A percentile compares a stretch with the other conserved stretches of the same genome.
These are phyloP conservation scores for Cheilosia vulpina DNA, from an alignment of 2,888 invertebrate genomes.

Conservation along the genomic window DNA sequence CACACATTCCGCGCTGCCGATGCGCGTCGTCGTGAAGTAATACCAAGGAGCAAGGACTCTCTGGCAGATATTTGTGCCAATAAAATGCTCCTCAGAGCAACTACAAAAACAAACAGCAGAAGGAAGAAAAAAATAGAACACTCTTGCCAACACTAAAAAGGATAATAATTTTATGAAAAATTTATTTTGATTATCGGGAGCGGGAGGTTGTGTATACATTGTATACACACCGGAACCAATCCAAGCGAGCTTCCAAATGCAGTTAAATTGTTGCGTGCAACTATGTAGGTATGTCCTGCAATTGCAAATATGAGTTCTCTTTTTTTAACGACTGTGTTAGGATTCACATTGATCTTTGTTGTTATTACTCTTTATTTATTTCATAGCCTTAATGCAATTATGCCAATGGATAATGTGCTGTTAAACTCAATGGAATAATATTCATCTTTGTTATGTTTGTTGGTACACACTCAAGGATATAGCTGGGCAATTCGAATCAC, in stretches of 20 bases:
- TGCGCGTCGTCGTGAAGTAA: constrained; percentile 36
- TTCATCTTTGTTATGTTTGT: constrained; percentile 5
- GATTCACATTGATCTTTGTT: constrained; percentile 25
- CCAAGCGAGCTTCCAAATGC: constrained; percentile 17
- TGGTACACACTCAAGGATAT: constrained; percentile 7
- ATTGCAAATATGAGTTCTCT: constrained; percentile 1
- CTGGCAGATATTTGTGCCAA: constrained; percentile 52
- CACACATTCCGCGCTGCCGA: constrained; percentile 15
- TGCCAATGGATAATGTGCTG: constrained; percentile 34
- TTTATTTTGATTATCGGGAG: constrained; percentile 56
- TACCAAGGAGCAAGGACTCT: constrained; percentile 10
- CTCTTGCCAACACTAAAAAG: constrained; percentile 55
- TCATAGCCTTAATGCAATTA: constrained; percentile 30
- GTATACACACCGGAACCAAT: background rate
- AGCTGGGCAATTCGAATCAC: constrained; percentile 36
- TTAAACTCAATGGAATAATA: constrained; percentile 45
- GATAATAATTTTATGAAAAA: constrained; percentile 65
- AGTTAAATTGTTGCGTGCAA: constrained; percentile 55
- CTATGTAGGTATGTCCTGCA: background rate
- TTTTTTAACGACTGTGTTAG: constrained; percentile 21
- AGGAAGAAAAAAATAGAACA: constrained; percentile 23
- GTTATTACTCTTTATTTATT: constrained; percentile 15
- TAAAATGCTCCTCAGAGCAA: constrained; percentile 31
- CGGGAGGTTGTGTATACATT: too few species aligned
- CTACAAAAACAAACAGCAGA: constrained; percentile 21